A percentile compares a stretch with the other conserved stretches of the same genome.
These are phyloP conservation scores for Vanessa atalanta DNA, from an alignment of 1,140 invertebrate genomes.

Conservation along the genomic window DNA sequence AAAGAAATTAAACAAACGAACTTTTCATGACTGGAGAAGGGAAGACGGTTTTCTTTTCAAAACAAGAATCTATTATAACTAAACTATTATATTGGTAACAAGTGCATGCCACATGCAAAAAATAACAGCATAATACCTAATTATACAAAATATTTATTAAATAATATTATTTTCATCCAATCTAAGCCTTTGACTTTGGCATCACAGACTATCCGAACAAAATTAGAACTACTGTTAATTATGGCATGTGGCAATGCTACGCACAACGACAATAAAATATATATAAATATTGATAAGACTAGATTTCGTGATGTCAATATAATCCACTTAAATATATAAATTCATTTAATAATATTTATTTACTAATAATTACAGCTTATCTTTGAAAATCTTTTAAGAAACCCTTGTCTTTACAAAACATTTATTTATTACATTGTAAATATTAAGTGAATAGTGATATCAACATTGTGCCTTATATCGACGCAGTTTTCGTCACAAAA, in stretches of 20 bases:
- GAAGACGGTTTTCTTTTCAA: conserved; percentile 4
- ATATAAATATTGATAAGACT: conserved; percentile 3
- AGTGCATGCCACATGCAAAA: conserved; percentile 7
- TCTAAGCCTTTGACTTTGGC: too few relatives aligned
- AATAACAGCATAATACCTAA: not conserved
- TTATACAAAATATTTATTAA: not conserved
- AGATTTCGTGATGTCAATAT: conserved; percentile 1
- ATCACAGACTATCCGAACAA: too few relatives aligned
- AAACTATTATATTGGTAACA: not conserved
- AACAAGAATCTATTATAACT: not conserved
- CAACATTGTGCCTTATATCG: conserved; percentile 40
- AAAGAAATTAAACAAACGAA: not conserved
- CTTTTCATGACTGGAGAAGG: not conserved
- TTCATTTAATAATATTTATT: conserved; percentile 3
- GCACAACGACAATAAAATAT: conserved; percentile 14
- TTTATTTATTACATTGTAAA: conserved; percentile 35
- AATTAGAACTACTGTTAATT: not conserved
- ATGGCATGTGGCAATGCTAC: conserved; percentile 11
- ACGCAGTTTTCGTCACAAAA: conserved; percentile 13
- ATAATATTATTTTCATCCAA: not conserved
- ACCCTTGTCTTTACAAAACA: not conserved
- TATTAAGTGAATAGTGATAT: conserved; percentile 39
- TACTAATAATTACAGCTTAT: conserved; percentile 1
- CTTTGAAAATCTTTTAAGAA: not conserved
- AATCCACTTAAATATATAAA: not conserved